Evolutionary conservation across 2,888 invertebrate genomes (phyloP), one percentile per base, ranked within the genome.

Genomic region (Magallana nippona): DNA sequence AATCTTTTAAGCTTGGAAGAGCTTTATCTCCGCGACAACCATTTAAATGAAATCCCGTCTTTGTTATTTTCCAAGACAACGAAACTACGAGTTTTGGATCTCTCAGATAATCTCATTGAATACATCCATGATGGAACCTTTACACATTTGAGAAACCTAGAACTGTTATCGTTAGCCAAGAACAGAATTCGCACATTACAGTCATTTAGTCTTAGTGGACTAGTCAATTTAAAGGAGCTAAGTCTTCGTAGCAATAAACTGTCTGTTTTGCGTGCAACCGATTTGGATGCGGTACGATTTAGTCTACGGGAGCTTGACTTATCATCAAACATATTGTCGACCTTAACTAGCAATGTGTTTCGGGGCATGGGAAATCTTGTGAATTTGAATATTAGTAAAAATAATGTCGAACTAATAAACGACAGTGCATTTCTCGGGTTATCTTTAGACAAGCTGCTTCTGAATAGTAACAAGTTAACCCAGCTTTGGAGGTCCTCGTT

Each of bases 391-490:
- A 79, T 92, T 15, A 87, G 89, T 80, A 56, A 85, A 79, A 92
- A 92, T 86, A 78, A 85, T 17, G 89, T 92, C 27, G 80, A 81
- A 13, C 57, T 58, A 3, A 85, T 92, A 13, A 88, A 88, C 3
- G 86, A 84, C 22, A 84, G 87, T 60, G 84, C 91, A 2, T 90
- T 92, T 77, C 82, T 82, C 10, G 88, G 87, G n/a, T 83, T 91
- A 8, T 83, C 87, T 62, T 81, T 92, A 81, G 87, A 89, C 10
- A 83, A 86, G 17, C 84, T 91, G 15, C 82, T 82, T 19, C 84
- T 92, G 44, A 82, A 86, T 44, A 84, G 87, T 10, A 92, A 92
- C 83, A 81, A 87, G 55, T 82, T 92, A 15, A 85, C 84, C 2
- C 84, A 88, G 79, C 84, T 92, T 19, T 86, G 85, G 55, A 82